Conservation (phyloP, 2,113 vertebrate genomes). For the Carettochelys insculpta region DNA sequence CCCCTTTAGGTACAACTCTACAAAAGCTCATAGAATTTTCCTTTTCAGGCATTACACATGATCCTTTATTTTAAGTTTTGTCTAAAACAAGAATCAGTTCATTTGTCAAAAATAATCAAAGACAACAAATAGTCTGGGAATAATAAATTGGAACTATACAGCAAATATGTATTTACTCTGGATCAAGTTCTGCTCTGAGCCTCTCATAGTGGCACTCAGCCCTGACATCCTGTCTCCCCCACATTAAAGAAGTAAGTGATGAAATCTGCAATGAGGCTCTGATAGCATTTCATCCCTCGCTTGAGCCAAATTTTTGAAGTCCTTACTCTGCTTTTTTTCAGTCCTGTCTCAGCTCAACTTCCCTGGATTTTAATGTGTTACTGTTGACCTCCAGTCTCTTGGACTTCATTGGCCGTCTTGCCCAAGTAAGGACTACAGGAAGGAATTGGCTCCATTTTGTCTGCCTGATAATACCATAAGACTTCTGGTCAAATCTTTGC, state of each 20-base stretch:
- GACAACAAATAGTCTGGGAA: neutral
- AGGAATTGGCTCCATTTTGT: neutral
- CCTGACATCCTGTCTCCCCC: neutral
- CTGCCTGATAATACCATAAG: neutral
- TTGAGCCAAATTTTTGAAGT: neutral
- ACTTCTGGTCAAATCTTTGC: neutral
- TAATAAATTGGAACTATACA: fast-evolving
- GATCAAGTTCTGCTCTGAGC: neutral
- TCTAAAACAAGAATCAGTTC: neutral
- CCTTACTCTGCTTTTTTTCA: neutral
- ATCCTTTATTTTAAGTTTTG: neutral
- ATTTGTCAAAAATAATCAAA: neutral
- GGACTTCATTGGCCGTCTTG: neutral
- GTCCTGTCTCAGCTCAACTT: neutral
- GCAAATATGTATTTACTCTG: neutral
- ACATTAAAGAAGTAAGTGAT: neutral
- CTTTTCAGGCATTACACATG: neutral
- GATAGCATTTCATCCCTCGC: neutral
- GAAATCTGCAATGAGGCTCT: neutral
- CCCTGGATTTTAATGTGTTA: neutral
- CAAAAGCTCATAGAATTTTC: neutral
- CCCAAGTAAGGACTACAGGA: neutral
- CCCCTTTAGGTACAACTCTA: neutral
- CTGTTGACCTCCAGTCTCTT: neutral
- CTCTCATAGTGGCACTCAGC: neutral